Percentiles rank a stretch among this genome's conserved stretches.
These are phyloP conservation scores for Cremastinae sp. DNA, from an alignment of 2,888 invertebrate genomes.

Conservation along the genomic window DNA sequence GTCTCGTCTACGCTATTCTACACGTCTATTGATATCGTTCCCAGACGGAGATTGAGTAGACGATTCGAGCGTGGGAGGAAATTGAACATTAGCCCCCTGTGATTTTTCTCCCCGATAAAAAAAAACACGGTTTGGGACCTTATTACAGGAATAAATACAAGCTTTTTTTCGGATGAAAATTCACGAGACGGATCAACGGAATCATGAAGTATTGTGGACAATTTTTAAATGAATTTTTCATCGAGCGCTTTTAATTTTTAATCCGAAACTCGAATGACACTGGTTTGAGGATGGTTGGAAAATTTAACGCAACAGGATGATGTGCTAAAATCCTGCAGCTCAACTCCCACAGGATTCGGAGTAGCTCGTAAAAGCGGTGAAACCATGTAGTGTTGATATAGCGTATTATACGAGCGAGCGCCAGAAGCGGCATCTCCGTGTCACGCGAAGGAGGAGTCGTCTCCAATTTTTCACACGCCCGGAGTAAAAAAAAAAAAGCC, in stretches of 20 bases:
- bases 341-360: constrained; percentile 19
- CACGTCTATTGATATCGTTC: not conserved
- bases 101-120: not conserved
- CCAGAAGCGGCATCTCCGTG: constrained; percentile 38
- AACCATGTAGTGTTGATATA: constrained; percentile 44
- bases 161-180: not conserved
- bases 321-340: constrained; percentile 14
- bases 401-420: constrained; percentile 38
- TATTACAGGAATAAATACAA: not conserved
- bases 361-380: constrained; percentile 40
- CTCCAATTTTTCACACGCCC: constrained; percentile 48
- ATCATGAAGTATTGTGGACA: too few species aligned
- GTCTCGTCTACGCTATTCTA: constrained; percentile 6
- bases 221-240: not conserved
- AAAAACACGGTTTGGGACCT: not conserved
- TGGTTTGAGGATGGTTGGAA: constrained; percentile 1
- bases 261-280: not conserved
- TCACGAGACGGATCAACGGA: not conserved
- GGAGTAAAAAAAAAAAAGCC: not conserved
- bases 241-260: too few species aligned
- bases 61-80: not conserved
- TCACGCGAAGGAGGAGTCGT: constrained; percentile 44
- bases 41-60: constrained; percentile 8
- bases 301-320: constrained; percentile 39
- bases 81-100: constrained; percentile 12